These are phyloP conservation scores for Polylopha cassiicola DNA, from an alignment of 2,888 invertebrate species.

Conservation along the genomic window DNA sequence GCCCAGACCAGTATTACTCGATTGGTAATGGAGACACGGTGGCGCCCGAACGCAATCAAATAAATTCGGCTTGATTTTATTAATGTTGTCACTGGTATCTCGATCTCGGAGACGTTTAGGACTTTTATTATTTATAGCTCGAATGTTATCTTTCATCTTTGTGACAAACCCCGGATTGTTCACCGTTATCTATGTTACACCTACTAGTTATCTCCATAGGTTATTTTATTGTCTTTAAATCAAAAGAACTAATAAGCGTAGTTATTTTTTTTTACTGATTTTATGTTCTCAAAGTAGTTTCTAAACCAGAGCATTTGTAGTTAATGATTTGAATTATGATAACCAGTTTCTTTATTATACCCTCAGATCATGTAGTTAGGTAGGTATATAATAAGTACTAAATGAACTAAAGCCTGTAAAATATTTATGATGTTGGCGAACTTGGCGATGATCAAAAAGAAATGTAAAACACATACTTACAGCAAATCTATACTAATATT, in stretches of 20 bases:
- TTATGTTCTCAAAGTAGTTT: no score
- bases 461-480: no score
- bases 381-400: no score
- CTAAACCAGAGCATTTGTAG: no score
- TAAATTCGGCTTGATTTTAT: constrained; percentile 68
- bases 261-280: neutral
- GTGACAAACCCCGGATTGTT: constrained; percentile 43
- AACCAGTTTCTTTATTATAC: no score
- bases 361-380: no score
- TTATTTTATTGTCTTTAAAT: constrained; percentile 15
- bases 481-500: no score
- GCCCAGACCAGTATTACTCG: constrained; percentile 26
- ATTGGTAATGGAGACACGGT: constrained; percentile 60
- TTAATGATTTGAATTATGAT: no score
- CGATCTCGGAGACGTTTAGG: constrained; percentile 64
- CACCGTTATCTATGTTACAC: constrained; percentile 32
- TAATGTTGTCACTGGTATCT: constrained; percentile 69
- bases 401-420: no score
- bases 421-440: no score
- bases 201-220: constrained; percentile 12
- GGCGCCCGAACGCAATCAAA: constrained; percentile 61
- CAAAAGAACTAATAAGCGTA: neutral
- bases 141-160: constrained; percentile 49
- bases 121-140: constrained; percentile 71
- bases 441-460: no score